Evolutionary conservation across 2,113 vertebrate genomes (phyloP).

Genomic region (Danio rerio): GRCz12tu NC_133196.1:44406501-44407000

Average conservation of each 20-base stretch:
- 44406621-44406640: too few relatives aligned
- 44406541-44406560: too few relatives aligned
- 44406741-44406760: slow-evolving; percentile 88
- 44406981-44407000: slow-evolving; percentile 43
- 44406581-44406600: too few relatives aligned
- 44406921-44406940: slow-evolving; percentile 62
- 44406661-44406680: too few relatives aligned
- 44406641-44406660: too few relatives aligned
- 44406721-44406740: slow-evolving; percentile 82
- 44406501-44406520: too few relatives aligned
- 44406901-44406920: slow-evolving; percentile 40
- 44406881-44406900: slow-evolving; percentile 42
- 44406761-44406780: slow-evolving; percentile 94
- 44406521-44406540: too few relatives aligned
- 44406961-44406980: slow-evolving; percentile 53
- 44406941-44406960: slow-evolving; percentile 68
- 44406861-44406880: slow-evolving; percentile 32
- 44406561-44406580: too few relatives aligned
- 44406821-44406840: slow-evolving; percentile 42
- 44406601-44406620: too few relatives aligned
- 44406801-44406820: slow-evolving; percentile 98
- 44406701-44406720: neutral
- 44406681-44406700: too few relatives aligned
- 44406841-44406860: slow-evolving; percentile 49
- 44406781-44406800: slow-evolving; percentile 94